Evolutionary conservation across 2,888 invertebrate genomes (phyloP), one percentile per base, ranked within the genome.

Genomic region (Chrysodeixis includens): DNA sequence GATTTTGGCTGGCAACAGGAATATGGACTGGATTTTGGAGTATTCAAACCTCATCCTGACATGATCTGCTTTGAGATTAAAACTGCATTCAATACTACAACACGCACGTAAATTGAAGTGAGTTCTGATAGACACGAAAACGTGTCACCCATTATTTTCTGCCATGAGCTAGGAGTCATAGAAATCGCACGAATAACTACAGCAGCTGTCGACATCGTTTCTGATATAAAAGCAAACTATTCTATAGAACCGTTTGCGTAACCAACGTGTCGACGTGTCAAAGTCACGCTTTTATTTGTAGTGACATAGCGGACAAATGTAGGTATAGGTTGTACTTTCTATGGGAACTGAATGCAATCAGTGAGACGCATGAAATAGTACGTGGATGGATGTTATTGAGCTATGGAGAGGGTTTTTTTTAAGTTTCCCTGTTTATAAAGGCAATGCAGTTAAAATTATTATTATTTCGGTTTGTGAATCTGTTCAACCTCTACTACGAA

Each of bases 171-270:
- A n/a, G n/a, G n/a, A n/a, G 40, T n/a, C n/a, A 49, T 18, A 20
- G 46, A 18, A 57, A 52, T 16, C 22, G 4, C 26, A 35, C 20
- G 46, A 70, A 49, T 26, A 26, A 59, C 30, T 53, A 26, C 22
- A 59, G 10, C 22, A 59, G 10, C 16, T 20, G 7, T 9, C 20
- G n/a, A 51, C 57, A 69, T 12, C 56, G 16, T n/a, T 20, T 18
- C 46, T 56, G 16, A 16, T 32, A 54, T 76, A 55, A 66, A 63
- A 62, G 58, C 57, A 18, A 1, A 16, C 22, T 57, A 71, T 61
- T 71, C 63, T 63, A 63, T 72, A 14, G 55, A 49, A 3, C 22
- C 56, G 32, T 61, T 67, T 76, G 76, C 62, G 60, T 67, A 66
- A 67, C 54, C 40, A 18, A 52, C 52, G 46, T 18, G 58, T 26